Conservation (phyloP, 2,797 vertebrate genomes). For the Poecilia velifera region DNA sequence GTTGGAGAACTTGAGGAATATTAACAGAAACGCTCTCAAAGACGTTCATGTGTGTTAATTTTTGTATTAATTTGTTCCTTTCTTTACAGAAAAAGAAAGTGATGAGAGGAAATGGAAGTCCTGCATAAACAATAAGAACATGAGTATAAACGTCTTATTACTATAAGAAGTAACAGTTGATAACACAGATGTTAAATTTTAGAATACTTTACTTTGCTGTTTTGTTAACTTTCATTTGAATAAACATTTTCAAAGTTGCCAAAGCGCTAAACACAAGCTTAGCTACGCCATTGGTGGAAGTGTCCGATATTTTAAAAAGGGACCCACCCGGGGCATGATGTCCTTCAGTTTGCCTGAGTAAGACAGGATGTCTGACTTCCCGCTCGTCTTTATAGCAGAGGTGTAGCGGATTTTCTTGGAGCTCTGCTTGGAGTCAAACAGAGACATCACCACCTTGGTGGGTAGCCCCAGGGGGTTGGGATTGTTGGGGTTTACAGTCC, state of each 20-base stretch:
- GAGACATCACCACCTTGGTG: slow-evolving; percentile 94
- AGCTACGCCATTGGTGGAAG: background rate
- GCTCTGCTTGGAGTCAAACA: slow-evolving; percentile 95
- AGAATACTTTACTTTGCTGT: no score
- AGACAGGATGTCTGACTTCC: slow-evolving; percentile 90
- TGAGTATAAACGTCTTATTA: no score
- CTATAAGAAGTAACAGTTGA: no score
- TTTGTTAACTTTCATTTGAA: no score
- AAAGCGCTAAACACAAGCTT: background rate
- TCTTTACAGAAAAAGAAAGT: no score
- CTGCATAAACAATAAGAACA: no score
- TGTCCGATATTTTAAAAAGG: background rate
- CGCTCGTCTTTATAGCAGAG: slow-evolving; percentile 88
- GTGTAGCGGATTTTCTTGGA: slow-evolving; percentile 91
- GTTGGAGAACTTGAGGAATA: background rate
- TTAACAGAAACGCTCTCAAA: background rate
- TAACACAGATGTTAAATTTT: no score
- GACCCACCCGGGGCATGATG: slow-evolving; percentile 87
- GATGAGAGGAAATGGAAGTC: no score
- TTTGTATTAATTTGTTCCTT: background rate
- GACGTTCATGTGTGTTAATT: background rate
- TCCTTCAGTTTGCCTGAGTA: slow-evolving; percentile 96
- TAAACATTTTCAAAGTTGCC: background rate
- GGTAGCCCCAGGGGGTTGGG: slow-evolving; percentile 93
- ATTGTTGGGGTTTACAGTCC: slow-evolving; percentile 87